Evolutionary conservation across 2,797 vertebrate species (phyloP).

Genomic region (Myiothlypis chrysogaster): DNA sequence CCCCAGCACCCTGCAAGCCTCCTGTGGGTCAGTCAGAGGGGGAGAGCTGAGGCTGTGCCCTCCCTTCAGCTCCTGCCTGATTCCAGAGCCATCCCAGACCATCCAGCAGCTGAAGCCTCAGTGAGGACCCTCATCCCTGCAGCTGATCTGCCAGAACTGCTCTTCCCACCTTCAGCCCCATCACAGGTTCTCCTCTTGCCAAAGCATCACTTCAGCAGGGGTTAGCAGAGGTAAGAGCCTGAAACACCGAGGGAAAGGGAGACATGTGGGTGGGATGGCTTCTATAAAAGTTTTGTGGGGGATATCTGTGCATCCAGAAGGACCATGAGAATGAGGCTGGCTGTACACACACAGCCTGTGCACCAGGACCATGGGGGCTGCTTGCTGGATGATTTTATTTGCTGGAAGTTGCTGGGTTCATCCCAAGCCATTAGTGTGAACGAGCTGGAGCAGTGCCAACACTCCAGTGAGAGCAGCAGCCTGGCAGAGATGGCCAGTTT

Average conservation of each 20-base stretch:
- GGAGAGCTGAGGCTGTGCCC: not conserved
- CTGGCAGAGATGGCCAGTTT: rapidly evolving
- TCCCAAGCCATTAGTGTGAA: not conserved
- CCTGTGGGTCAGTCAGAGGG: rapidly evolving
- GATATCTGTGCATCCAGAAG: not conserved
- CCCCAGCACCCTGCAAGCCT: not conserved
- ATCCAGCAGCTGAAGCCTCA: not conserved
- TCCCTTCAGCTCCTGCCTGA: not conserved
- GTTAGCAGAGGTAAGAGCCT: conserved; percentile 34
- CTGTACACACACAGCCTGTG: not conserved
- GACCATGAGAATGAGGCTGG: not conserved
- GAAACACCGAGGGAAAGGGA: not conserved
- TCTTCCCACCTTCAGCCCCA: not conserved
- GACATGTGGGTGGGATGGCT: not conserved
- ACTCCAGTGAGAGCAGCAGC: rapidly evolving
- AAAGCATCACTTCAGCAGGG: not conserved
- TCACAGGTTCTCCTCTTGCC: not conserved
- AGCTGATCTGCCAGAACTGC: not conserved
- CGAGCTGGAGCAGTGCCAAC: not conserved
- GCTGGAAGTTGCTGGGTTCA: not conserved
- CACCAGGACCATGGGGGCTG: not conserved
- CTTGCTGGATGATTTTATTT: not conserved
- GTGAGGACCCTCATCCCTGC: not conserved
- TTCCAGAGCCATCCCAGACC: not conserved
- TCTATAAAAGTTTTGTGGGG: not conserved